A percentile compares a stretch with the other conserved stretches of the same genome.
These are phyloP conservation scores for Nezara viridula DNA, from an alignment of 2,888 invertebrate genomes.

Conservation along the genomic window DNA sequence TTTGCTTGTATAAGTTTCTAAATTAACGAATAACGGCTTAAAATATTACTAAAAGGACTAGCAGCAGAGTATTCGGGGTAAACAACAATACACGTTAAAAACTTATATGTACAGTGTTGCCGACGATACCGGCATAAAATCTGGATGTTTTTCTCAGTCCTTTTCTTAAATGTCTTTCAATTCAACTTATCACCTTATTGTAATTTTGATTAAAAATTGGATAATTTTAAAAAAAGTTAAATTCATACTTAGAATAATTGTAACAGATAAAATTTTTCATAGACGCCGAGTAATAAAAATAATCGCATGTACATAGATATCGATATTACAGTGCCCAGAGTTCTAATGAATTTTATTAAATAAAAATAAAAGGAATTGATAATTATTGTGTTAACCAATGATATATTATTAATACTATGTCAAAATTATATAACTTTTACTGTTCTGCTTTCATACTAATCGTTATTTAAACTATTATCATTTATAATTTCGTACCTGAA, in stretches of 20 bases:
- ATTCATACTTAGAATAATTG: neutral
- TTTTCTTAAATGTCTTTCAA: neutral
- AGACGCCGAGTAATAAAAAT: neutral
- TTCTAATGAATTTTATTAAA: neutral
- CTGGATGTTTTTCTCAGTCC: neutral
- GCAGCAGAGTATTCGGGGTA: constrained; percentile 58
- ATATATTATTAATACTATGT: neutral
- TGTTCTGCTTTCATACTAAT: neutral
- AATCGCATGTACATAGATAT: neutral
- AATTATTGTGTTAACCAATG: neutral
- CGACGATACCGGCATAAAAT: constrained; percentile 57
- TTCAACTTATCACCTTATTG: neutral
- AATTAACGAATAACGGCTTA: constrained; percentile 47
- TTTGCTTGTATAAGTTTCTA: constrained; percentile 58
- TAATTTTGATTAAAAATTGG: neutral
- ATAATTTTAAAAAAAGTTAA: neutral
- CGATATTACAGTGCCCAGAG: neutral
- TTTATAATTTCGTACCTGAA: neutral
- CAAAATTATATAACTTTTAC: neutral
- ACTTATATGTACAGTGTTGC: constrained; percentile 63
- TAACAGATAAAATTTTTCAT: neutral
- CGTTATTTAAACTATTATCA: neutral
- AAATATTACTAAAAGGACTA: constrained; percentile 56
- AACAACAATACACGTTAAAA: constrained; percentile 60
- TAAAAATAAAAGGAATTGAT: neutral